Conservation (phyloP, 2,113 vertebrate species). For the Catharus bicknelli region DNA sequence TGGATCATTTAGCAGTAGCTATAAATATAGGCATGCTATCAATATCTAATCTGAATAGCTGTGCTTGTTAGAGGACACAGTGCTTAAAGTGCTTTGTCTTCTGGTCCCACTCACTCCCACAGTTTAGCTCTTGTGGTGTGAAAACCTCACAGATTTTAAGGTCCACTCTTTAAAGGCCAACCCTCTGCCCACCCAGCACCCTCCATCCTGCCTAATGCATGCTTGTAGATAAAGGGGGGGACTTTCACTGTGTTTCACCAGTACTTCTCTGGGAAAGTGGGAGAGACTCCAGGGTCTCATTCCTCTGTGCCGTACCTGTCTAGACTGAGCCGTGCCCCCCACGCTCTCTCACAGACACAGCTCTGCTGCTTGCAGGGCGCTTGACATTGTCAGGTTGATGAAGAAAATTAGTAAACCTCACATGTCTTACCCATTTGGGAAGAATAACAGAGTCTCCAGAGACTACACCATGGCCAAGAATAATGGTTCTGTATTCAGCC, state of each 20-base stretch:
- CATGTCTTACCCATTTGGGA: background rate
- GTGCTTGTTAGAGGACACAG: background rate
- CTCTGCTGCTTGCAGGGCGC: background rate
- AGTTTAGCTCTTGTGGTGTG: background rate
- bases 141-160: background rate
- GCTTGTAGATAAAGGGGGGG: accelerated
- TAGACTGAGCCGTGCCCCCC: accelerated
- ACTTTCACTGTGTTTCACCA: background rate
- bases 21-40: constrained; percentile 8
- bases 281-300: background rate
- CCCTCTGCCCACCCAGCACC: background rate
- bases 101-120: background rate
- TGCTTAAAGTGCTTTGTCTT: background rate
- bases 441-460: background rate
- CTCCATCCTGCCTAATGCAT: background rate
- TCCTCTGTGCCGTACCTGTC: accelerated
- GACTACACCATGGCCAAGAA: background rate
- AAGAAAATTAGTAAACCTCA: background rate
- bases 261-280: accelerated
- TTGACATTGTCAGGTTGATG: background rate
- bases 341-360: accelerated
- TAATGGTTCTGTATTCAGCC: background rate
- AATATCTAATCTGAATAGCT: background rate
- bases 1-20: constrained; percentile 39
- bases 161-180: background rate